Percentiles rank a stretch among this genome's conserved stretches.
These are phyloP conservation scores for Probosciger aterrimus DNA, from an alignment of 2,113 vertebrate genomes.

Conservation along the genomic window DNA sequence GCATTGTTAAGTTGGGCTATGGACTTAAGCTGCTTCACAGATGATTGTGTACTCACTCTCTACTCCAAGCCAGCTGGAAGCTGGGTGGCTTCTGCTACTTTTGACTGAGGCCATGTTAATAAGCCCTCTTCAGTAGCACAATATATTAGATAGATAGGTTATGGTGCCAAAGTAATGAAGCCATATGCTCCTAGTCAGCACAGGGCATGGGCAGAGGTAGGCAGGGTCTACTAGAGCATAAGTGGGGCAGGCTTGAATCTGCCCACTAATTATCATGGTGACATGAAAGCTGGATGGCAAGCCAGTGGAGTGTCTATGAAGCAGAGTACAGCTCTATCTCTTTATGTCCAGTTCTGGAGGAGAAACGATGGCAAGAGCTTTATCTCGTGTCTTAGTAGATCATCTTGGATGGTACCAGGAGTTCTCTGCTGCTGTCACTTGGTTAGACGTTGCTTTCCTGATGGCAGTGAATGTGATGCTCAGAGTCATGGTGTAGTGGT, in stretches of 20 bases:
- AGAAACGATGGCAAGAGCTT: neutral
- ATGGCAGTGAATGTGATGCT: neutral
- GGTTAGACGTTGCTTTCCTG: neutral
- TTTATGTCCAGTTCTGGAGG: neutral
- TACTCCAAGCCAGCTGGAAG: neutral
- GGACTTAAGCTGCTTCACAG: neutral
- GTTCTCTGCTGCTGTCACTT: neutral
- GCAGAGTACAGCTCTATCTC: neutral
- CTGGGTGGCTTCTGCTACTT: neutral
- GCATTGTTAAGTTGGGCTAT: neutral
- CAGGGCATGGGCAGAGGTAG: neutral
- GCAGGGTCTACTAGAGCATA: neutral
- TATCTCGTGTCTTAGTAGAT: neutral
- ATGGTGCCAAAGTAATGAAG: neutral
- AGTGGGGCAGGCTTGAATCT: neutral
- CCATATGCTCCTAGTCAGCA: neutral
- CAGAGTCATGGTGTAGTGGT: neutral
- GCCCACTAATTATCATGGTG: neutral
- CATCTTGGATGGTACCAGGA: fast-evolving
- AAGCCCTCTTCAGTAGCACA: neutral
- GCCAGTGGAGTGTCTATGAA: fast-evolving
- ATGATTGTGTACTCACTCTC: neutral
- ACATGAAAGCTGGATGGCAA: neutral
- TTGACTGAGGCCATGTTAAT: neutral
- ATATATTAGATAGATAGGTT: neutral